These are phyloP conservation scores for Galerucella pusilla DNA, from an alignment of 2,888 invertebrate species.

Conservation along the genomic window DNA sequence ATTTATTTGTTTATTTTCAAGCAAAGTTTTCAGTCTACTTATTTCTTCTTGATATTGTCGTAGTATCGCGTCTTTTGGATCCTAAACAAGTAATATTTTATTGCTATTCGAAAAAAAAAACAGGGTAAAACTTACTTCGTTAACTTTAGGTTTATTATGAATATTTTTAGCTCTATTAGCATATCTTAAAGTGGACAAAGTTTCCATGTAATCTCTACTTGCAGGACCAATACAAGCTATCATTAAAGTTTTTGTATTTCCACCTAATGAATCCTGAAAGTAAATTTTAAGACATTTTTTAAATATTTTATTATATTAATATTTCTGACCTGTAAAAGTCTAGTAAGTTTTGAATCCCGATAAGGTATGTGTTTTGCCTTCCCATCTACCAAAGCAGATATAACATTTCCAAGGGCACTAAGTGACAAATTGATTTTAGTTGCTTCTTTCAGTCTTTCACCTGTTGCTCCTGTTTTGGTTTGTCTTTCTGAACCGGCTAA, in stretches of 20 bases:
- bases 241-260: slow-evolving; percentile 91
- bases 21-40: slow-evolving; percentile 72
- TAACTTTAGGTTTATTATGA: slow-evolving; percentile 84
- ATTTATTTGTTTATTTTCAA: slow-evolving; percentile 60
- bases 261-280: slow-evolving; percentile 79
- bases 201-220: slow-evolving; percentile 85
- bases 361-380: slow-evolving; percentile 85
- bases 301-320: too few relatives aligned
- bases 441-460: slow-evolving; percentile 86
- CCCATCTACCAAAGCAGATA: slow-evolving; percentile 86
- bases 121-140: slow-evolving; percentile 68
- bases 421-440: slow-evolving; percentile 90
- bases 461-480: slow-evolving; percentile 85
- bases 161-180: slow-evolving; percentile 90
- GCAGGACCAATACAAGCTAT: slow-evolving; percentile 87
- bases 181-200: slow-evolving; percentile 83
- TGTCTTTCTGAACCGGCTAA: slow-evolving; percentile 90
- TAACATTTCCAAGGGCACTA: slow-evolving; percentile 89
- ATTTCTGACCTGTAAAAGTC: slow-evolving; percentile 73
- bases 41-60: slow-evolving; percentile 89
- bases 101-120: background rate
- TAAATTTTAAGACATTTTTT: background rate
- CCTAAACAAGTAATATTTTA: slow-evolving; percentile 59
- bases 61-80: slow-evolving; percentile 89
- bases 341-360: slow-evolving; percentile 86